Percentiles rank a stretch among this genome's conserved stretches.
These are phyloP conservation scores for Apamea monoglypha DNA, from an alignment of 2,888 invertebrate species.

Conservation along the genomic window DNA sequence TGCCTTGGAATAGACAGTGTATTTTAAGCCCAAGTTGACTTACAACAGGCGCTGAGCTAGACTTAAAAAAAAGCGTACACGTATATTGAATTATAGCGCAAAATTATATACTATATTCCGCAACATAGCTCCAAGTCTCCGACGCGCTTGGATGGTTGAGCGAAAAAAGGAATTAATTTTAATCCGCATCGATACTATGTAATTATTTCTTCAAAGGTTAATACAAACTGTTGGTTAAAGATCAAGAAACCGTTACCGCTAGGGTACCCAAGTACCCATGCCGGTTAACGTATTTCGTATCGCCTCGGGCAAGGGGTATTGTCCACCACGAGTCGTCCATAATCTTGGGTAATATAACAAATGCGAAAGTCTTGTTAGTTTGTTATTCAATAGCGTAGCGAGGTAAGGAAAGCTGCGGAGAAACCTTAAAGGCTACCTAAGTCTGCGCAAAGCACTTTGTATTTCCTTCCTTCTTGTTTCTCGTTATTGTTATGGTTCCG, in stretches of 20 bases:
- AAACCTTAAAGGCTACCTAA: constrained; percentile 54
- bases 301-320: constrained; percentile 54
- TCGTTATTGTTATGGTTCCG: constrained; percentile 23
- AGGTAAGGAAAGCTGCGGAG: constrained; percentile 39
- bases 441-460: constrained; percentile 46
- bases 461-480: constrained; percentile 38
- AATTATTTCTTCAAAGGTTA: constrained; percentile 63
- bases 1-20: constrained; percentile 2
- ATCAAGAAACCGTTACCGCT: constrained; percentile 60
- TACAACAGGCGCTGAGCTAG: constrained; percentile 17
- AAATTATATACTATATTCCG: constrained; percentile 28
- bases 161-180: constrained; percentile 47
- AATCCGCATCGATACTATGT: constrained; percentile 53
- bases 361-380: constrained; percentile 65
- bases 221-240: constrained; percentile 58
- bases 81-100: constrained; percentile 33
- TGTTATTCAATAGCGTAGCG: constrained; percentile 54
- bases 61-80: constrained; percentile 17
- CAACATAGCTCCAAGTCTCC: background rate
- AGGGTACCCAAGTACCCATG: constrained; percentile 43
- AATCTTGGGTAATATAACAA: constrained; percentile 64
- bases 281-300: constrained; percentile 46
- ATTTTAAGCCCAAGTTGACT: constrained; percentile 19
- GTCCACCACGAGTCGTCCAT: constrained; percentile 57
- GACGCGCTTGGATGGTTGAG: constrained; percentile 40